phyloP scores from a whole-genome alignment of 2,888 invertebrate genomes.

The Allophyes oxyacanthae region DNA sequence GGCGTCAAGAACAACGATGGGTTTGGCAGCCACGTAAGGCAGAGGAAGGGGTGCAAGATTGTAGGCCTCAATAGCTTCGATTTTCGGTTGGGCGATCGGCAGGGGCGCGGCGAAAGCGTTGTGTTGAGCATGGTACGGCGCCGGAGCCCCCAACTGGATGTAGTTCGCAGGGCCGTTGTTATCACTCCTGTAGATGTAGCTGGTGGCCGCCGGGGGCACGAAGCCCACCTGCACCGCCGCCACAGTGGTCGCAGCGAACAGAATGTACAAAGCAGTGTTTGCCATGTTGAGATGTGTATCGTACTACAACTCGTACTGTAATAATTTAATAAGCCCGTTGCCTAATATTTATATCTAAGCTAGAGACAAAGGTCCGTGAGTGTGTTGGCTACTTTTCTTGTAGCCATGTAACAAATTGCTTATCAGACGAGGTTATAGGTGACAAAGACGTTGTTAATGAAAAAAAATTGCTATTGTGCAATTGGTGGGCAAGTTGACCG shows the following conservation, averaged over 20 bases:
- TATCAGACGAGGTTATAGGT: conserved; percentile 85
- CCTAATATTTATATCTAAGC: conserved; percentile 86
- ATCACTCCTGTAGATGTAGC: conserved; percentile 88
- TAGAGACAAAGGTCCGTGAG: conserved; percentile 82
- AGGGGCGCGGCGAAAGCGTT: conserved; percentile 71
- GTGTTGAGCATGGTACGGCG: conserved; percentile 69
- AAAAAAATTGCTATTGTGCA: conserved; percentile 78
- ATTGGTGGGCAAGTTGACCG: conserved; percentile 69
- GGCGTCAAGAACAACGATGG: conserved; percentile 72
- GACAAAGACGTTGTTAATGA: conserved; percentile 82
- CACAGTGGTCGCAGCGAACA: conserved; percentile 69
- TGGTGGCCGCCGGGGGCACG: conserved; percentile 85
- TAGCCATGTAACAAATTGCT: conserved; percentile 84
- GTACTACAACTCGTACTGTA: conserved; percentile 73
- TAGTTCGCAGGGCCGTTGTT: conserved; percentile 84
- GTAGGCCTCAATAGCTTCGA: conserved; percentile 69
- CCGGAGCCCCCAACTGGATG: conserved; percentile 78
- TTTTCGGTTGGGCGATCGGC: conserved; percentile 68
- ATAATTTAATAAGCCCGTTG: conserved; percentile 83
- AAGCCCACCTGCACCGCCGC: conserved; percentile 78
- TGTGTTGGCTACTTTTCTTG: conserved; percentile 77
- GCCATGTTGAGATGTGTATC: conserved; percentile 80
- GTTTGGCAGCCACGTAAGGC: conserved; percentile 78
- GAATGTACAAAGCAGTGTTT: conserved; percentile 67
- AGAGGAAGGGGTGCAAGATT: conserved; percentile 75